phyloP scores from a whole-genome alignment of 2,113 vertebrate species.

The Copsychus sechellarum region DNA sequence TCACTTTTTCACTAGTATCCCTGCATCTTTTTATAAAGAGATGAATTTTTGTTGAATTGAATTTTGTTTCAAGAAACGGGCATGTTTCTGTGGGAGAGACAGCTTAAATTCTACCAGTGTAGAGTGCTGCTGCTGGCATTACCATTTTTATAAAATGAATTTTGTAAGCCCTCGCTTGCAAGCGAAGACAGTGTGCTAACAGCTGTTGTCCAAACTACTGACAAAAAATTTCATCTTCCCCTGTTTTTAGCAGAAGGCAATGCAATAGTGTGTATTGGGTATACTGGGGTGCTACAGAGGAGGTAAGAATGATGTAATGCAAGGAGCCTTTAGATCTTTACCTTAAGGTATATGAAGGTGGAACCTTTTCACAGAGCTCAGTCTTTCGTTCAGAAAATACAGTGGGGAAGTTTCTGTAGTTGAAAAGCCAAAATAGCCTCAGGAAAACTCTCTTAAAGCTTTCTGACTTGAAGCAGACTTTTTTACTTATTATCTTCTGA shows the following conservation, averaged over 20 bases:
- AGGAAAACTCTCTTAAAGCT: neutral
- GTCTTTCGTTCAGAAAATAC: neutral
- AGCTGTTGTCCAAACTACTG: neutral
- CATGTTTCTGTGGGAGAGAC: neutral
- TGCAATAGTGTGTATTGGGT: fast-evolving
- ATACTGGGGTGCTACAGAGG: neutral
- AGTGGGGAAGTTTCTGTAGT: neutral
- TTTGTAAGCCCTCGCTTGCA: neutral
- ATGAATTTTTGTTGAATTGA: neutral
- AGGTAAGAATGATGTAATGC: neutral
- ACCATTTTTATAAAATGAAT: neutral
- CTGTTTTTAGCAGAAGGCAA: neutral
- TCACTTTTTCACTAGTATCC: neutral
- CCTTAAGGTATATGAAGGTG: neutral
- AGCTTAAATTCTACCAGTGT: neutral
- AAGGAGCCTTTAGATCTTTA: neutral
- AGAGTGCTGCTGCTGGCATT: neutral
- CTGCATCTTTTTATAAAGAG: neutral
- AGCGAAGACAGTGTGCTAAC: neutral
- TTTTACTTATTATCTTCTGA: neutral
- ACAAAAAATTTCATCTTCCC: neutral
- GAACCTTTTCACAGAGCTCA: neutral
- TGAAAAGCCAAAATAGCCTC: neutral
- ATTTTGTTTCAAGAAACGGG: neutral
- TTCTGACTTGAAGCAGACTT: neutral